Evolutionary conservation across 2,113 vertebrate species (phyloP).

Genomic region (Leptobrachium ailaonicum): DNA sequence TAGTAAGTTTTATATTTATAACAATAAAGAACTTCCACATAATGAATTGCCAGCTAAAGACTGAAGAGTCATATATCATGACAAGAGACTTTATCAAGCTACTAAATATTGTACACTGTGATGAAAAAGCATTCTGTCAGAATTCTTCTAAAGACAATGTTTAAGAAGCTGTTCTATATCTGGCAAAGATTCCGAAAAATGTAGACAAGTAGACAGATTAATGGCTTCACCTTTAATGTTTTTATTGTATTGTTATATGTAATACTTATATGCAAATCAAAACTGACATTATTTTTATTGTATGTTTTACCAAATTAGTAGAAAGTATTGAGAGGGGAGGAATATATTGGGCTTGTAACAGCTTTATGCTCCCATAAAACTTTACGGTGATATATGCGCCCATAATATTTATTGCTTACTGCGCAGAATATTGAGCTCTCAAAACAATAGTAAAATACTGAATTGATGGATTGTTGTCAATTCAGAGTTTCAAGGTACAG

Average conservation of each 20-base stretch:
- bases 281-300: conserved; percentile 17
- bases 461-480: neutral
- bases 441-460: neutral
- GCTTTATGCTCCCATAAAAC: conserved; percentile 29
- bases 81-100: neutral
- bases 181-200: conserved; percentile 1
- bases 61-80: conserved; percentile 9
- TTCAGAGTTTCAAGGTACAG: neutral
- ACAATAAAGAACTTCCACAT: neutral
- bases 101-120: neutral
- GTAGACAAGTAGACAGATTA: conserved; percentile 7
- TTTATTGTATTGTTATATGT: neutral
- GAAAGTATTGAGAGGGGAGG: conserved; percentile 1
- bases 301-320: conserved; percentile 36
- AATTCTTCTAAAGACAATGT: neutral
- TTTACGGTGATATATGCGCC: conserved; percentile 38
- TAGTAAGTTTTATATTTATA: conserved; percentile 2
- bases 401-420: conserved; percentile 25
- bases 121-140: neutral
- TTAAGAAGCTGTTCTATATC: conserved; percentile 23
- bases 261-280: conserved; percentile 31
- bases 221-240: neutral
- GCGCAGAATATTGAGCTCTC: conserved; percentile 19
- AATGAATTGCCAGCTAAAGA: neutral
- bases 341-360: conserved; percentile 24